Evolutionary conservation across 2,797 vertebrate genomes (phyloP), one percentile per base, ranked within the genome.

Genomic region (Philypnodon macrostomus): DNA sequence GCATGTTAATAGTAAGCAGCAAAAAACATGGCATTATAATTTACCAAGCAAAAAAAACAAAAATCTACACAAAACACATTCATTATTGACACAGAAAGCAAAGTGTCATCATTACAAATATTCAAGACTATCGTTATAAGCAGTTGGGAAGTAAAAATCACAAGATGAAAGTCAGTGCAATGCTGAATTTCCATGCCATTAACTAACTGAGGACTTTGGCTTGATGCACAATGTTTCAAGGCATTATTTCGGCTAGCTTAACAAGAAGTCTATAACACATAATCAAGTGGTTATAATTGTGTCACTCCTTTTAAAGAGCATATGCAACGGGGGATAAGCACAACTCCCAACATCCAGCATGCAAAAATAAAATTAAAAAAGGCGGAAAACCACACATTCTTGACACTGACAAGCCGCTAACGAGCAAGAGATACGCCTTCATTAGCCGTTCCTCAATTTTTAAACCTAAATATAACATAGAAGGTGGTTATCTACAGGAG

Each of bases 121-220:
- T 71, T 74, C 61, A 74, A 67, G 56, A 73, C 69, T 51, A 66
- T 72, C 71, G 39, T 69, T 32, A 75, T 63, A 77, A 83, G 68
- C 77, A 56, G 56, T 17, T 2, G 19, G 37, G 67, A 77, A 59
- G 62, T 50, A 65, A 74, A 30, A 74, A 41, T 59, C 54, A 79
- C 53, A 68, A 80, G 67, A 80, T 82, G 76, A 77, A 77, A 2
- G 61, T 75, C 77, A 84, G 80, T 75, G 73, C 80, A 86, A 83
- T 42, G 81, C 76, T 79, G 48, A 71, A 80, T 73, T 70, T 76
- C 55, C 77, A 85, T 75, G 75, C 85, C 78, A 76, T 64, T n/a
- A n/a, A n/a, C n/a, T n/a, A 75, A 84, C 63, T 49, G 47, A 78
- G 55, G 52, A 73, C 78, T 83, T 81, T 85, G 78, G 76, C 79